phyloP scores from a whole-genome alignment of 2,888 invertebrate genomes.

The Agonopterix subpropinquella region DNA sequence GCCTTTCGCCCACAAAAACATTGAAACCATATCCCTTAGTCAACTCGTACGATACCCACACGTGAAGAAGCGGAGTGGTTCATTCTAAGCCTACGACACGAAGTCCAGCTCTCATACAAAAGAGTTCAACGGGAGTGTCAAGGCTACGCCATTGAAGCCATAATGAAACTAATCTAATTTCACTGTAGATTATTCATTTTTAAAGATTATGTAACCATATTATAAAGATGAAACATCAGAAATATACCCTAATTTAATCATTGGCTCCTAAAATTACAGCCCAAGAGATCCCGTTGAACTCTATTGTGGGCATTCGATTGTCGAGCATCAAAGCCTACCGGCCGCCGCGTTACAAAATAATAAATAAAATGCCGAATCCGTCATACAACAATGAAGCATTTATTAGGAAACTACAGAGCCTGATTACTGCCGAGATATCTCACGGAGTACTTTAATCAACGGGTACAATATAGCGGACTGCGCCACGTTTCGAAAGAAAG shows the following conservation, averaged over 20 bases:
- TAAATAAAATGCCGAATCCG: constrained; percentile 44
- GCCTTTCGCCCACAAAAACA: no score
- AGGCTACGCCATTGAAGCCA: no score
- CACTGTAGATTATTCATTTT: no score
- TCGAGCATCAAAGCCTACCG: constrained; percentile 6
- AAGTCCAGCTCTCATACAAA: constrained; percentile 24
- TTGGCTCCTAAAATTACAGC: no score
- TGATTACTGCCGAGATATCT: constrained; percentile 35
- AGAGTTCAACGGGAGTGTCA: constrained; percentile 45
- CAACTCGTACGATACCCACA: no score
- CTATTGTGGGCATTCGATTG: constrained; percentile 27
- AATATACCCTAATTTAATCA: no score
- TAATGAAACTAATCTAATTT: no score
- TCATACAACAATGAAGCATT: constrained; percentile 42
- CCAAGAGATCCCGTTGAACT: constrained; percentile 39
- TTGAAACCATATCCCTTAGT: no score
- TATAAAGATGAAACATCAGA: no score
- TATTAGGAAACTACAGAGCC: constrained; percentile 33
- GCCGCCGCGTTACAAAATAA: constrained; percentile 19
- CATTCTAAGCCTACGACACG: no score
- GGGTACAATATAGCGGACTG: constrained; percentile 17
- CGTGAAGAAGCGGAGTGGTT: no score
- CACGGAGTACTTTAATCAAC: constrained; percentile 31
- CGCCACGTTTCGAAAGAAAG: constrained; percentile 26
- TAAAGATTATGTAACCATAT: no score